Evolutionary conservation across 2,797 vertebrate species (phyloP), one percentile per base, ranked within the genome.

Genomic region (Pelodytes ibericus): DNA sequence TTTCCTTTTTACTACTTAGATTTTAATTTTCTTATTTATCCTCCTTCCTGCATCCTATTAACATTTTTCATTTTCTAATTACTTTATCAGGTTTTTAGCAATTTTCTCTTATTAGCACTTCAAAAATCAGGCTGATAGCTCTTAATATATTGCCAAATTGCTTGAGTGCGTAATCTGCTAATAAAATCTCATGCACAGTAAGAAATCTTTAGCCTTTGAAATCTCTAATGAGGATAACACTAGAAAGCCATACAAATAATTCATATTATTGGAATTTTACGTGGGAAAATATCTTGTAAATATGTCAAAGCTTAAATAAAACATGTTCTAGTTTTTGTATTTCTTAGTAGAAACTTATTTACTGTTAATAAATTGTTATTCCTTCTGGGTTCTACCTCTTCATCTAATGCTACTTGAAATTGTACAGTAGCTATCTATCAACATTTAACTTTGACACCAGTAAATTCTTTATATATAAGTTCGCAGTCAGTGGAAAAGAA

Each of bases 61-160:
- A 74, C 84, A 86, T 84, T 84, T 84, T 57, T 62, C 71, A 79
- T 85, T 59, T 81, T 80, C 77, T 86, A 81, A 86, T 86, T 84
- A 84, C 59, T 87, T 87, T 86, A 75, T 79, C 75, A 67, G 66
- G 77, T 84, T 84, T 87, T 44, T 51, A 82, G 78, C 80, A 81
- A 84, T 89, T 87, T 82, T 75, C 62, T 79, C 77, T 79, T 82
- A 87, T 81, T 85, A 88, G 65, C 83, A 83, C 81, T 86, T 87
- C 81, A 84, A 80, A 87, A 85, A 86, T 83, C 82, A 81, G 78
- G 71, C 20, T 51, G 30, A 82, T 71, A 83, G 83, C 51, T 81
- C 68, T 15, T 39, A 82, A 62, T 31, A 83, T 71, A 72, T 83
- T 79, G 33, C 65, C 81, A 87, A 87, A 87, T 88, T 85, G 82